A percentile compares a stretch with the other conserved stretches of the same genome.
Evolutionary conservation across 2,888 invertebrate species (phyloP).

Genomic region (Campoplex capitator): DNA sequence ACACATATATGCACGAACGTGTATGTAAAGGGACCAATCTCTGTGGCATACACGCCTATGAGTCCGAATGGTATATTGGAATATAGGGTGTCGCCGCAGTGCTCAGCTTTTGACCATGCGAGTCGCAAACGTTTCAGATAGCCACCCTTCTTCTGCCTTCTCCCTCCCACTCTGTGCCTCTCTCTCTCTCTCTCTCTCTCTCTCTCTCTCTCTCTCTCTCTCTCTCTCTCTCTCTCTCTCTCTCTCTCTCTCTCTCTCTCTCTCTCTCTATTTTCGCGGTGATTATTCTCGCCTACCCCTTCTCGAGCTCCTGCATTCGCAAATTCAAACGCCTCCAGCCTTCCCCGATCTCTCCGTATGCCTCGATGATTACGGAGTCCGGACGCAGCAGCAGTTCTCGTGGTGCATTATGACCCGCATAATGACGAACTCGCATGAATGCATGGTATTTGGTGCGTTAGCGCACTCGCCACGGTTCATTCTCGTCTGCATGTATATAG

Average conservation of each 20-base stretch:
- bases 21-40: too few relatives aligned
- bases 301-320: constrained; percentile 43
- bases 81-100: constrained; percentile 21
- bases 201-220: constrained; percentile 9
- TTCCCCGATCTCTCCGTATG: constrained; percentile 69
- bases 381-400: constrained; percentile 70
- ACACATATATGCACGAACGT: background rate
- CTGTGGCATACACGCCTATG: too few relatives aligned
- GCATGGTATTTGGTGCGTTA: constrained; percentile 76
- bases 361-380: constrained; percentile 77
- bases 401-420: constrained; percentile 78
- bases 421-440: constrained; percentile 79
- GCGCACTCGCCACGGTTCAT: constrained; percentile 65
- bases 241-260: background rate
- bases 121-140: constrained; percentile 42
- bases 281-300: constrained; percentile 19
- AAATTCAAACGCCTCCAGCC: constrained; percentile 67
- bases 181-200: background rate
- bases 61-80: background rate
- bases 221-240: background rate
- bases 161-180: background rate
- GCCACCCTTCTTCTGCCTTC: constrained; percentile 19
- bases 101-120: constrained; percentile 33
- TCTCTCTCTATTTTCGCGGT: constrained; percentile 11
- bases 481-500: constrained; percentile 14